These are phyloP conservation scores for Tetraodon nigroviridis DNA, from an alignment of 2,113 vertebrate genomes.

Conservation along the genomic window DNA sequence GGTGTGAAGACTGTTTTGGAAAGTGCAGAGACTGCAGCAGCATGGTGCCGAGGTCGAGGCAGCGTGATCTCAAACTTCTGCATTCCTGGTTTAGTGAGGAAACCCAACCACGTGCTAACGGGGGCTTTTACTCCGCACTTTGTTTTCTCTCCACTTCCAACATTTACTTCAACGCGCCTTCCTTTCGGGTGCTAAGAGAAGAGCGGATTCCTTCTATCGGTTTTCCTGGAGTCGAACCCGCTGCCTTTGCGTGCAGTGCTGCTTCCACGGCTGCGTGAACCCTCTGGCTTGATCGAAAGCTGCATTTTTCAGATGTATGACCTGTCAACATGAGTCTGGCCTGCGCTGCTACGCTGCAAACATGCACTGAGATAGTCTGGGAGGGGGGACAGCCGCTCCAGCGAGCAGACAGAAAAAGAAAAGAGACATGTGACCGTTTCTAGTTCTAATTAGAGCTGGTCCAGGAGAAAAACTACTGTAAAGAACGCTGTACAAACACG, in stretches of 20 bases:
- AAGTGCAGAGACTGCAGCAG: slow-evolving; percentile 53
- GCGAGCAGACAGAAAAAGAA: slow-evolving; percentile 3
- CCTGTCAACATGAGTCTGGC: slow-evolving; percentile 30
- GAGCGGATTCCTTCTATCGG: too few species aligned
- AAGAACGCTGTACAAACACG: too few species aligned
- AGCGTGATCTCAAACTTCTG: slow-evolving; percentile 54
- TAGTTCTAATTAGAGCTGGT: too few species aligned
- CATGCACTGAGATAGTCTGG: background rate
- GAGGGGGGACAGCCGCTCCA: background rate
- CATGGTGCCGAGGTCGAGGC: slow-evolving; percentile 52
- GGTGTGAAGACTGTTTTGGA: slow-evolving; percentile 53
- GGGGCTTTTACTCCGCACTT: slow-evolving; percentile 21
- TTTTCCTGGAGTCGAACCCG: slow-evolving; percentile 33
- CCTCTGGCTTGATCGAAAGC: slow-evolving; percentile 43
- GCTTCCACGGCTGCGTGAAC: slow-evolving; percentile 52
- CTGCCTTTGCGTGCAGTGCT: slow-evolving; percentile 59
- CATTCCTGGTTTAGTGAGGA: slow-evolving; percentile 55
- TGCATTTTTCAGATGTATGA: slow-evolving; percentile 57
- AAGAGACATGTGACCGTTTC: background rate
- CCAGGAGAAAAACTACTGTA: too few species aligned
- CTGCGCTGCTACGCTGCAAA: slow-evolving; percentile 13
- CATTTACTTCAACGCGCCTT: slow-evolving; percentile 31
- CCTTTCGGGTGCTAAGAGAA: slow-evolving; percentile 10
- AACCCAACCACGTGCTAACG: slow-evolving; percentile 48
- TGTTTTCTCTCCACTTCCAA: slow-evolving; percentile 23